phyloP scores from a whole-genome alignment of 2,888 invertebrate species.

The Copidosoma aretas region DNA sequence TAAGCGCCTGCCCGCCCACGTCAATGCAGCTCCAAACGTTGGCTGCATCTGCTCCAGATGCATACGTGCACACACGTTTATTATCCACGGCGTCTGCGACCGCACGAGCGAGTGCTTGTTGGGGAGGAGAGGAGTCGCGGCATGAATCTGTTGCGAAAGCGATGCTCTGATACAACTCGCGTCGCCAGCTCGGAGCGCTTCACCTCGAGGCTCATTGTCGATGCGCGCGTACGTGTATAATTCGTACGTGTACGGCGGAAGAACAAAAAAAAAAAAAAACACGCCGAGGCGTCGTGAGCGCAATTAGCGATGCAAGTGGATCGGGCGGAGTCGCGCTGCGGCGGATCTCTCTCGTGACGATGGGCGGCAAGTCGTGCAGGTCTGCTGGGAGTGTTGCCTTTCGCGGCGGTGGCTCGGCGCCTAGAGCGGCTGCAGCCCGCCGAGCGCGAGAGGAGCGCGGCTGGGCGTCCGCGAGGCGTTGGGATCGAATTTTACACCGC shows the following conservation, averaged over 20 bases:
- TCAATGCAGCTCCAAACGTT: too few relatives aligned
- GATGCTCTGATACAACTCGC: too few relatives aligned
- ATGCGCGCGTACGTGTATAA: neutral
- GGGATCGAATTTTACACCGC: too few relatives aligned
- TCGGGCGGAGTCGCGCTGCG: slow-evolving; percentile 26
- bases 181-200: too few relatives aligned
- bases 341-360: neutral
- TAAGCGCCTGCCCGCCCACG: too few relatives aligned
- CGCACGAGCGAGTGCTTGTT: too few relatives aligned
- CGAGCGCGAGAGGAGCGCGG: neutral
- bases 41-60: too few relatives aligned
- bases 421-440: slow-evolving; percentile 9
- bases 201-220: neutral
- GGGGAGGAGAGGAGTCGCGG: neutral
- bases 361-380: neutral
- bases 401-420: neutral
- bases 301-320: slow-evolving; percentile 30
- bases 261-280: neutral
- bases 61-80: too few relatives aligned
- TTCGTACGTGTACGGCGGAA: neutral
- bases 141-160: neutral
- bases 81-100: too few relatives aligned
- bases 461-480: slow-evolving; percentile 2
- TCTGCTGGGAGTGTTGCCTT: too few relatives aligned
- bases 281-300: slow-evolving; percentile 4